phyloP scores from a whole-genome alignment of 2,797 vertebrate species.

The Luscinia megarhynchos region DNA sequence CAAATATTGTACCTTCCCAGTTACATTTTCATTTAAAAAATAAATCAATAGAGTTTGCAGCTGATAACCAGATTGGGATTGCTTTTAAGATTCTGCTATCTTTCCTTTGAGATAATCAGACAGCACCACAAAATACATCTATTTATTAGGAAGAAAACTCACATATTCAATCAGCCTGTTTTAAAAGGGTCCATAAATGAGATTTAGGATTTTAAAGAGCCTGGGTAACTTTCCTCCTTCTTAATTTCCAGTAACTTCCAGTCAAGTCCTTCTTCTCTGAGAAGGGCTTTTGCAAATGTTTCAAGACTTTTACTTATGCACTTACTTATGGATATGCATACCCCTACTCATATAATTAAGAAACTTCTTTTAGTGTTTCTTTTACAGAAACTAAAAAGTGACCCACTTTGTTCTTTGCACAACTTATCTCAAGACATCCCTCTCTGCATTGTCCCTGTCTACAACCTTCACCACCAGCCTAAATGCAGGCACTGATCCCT shows the following conservation, averaged over 20 bases:
- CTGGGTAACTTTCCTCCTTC: background rate
- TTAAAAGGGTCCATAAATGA: slow-evolving; percentile 17
- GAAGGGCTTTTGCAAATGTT: background rate
- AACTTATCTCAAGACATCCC: background rate
- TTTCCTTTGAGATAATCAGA: slow-evolving; percentile 36
- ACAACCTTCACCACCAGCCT: background rate
- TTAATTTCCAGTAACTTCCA: background rate
- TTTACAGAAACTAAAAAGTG: background rate
- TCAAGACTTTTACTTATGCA: background rate
- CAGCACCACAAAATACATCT: slow-evolving; percentile 35
- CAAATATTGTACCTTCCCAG: slow-evolving; percentile 55
- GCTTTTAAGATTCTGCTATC: slow-evolving; percentile 46
- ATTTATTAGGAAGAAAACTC: slow-evolving; percentile 51
- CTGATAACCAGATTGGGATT: slow-evolving; percentile 51
- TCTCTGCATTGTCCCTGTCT: background rate
- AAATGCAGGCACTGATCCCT: background rate
- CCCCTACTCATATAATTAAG: background rate
- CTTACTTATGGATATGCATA: accelerated
- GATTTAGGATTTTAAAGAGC: background rate
- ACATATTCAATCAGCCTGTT: background rate
- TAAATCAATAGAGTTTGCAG: slow-evolving; percentile 51
- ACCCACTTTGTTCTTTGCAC: background rate
- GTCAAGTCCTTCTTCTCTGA: background rate
- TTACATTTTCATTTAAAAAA: slow-evolving; percentile 55
- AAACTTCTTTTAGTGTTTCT: background rate